Percentiles rank a stretch among this genome's conserved stretches.
Evolutionary conservation across 2,888 invertebrate species (phyloP).

Genomic region (Polyploca ridens): DNA sequence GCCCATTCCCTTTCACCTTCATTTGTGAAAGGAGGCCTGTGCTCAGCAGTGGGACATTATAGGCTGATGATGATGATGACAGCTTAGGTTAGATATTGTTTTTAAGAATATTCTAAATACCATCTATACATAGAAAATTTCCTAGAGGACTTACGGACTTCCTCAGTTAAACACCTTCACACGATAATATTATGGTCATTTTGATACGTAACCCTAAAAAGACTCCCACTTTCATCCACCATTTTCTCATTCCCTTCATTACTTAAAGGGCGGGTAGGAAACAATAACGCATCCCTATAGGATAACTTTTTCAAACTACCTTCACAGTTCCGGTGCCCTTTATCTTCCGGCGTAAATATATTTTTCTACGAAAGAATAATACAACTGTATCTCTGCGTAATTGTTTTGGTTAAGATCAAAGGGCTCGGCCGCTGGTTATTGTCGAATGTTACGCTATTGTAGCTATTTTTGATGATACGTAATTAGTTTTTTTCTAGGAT

Average conservation of each 20-base stretch:
- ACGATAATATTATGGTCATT: background rate
- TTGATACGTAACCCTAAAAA: background rate
- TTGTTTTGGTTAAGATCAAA: conserved; percentile 3
- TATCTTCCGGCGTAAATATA: conserved; percentile 2
- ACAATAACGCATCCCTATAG: conserved; percentile 8
- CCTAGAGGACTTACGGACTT: too few species aligned
- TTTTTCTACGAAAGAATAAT: background rate
- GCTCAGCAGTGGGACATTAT: too few species aligned
- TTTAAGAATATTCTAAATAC: too few species aligned
- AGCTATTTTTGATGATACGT: background rate
- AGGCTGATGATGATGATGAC: too few species aligned
- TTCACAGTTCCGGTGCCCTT: background rate
- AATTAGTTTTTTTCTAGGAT: background rate
- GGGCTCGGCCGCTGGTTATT: background rate
- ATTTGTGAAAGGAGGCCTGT: too few species aligned
- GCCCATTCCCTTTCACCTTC: too few species aligned
- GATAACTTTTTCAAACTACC: conserved; percentile 11
- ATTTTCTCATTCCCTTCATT: conserved; percentile 11
- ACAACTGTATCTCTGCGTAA: background rate
- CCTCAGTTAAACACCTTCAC: background rate
- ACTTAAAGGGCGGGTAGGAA: conserved; percentile 6
- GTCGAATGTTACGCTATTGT: background rate
- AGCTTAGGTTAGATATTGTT: too few species aligned
- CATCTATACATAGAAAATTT: too few species aligned
- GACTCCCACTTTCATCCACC: background rate